These are phyloP conservation scores for Meteorus sp. DNA, from an alignment of 1,140 invertebrate species.

Conservation along the genomic window DNA sequence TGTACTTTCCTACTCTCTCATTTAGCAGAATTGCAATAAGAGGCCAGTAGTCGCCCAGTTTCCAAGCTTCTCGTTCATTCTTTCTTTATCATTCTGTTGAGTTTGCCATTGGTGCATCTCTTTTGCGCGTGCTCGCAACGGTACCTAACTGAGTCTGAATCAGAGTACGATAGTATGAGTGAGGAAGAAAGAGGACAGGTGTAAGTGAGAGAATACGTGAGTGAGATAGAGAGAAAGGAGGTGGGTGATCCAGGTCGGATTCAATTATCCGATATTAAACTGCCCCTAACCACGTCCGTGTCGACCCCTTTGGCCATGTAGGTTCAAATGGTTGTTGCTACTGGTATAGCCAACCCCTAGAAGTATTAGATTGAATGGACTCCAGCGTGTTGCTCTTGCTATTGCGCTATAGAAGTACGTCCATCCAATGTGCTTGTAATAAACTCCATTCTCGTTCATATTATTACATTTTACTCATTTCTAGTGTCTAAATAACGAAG, in stretches of 20 bases:
- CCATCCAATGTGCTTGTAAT: conserved; percentile 46
- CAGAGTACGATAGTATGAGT: conserved; percentile 17
- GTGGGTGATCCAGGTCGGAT: conserved; percentile 45
- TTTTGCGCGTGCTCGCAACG: conserved; percentile 4
- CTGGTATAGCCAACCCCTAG: conserved; percentile 35
- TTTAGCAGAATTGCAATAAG: conserved; percentile 45
- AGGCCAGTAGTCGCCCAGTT: conserved; percentile 35
- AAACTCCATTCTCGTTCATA: conserved; percentile 28
- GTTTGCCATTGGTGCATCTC: conserved; percentile 17
- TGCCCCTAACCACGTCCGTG: conserved; percentile 56
- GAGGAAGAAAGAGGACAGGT: conserved; percentile 11
- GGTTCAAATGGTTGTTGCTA: conserved; percentile 54
- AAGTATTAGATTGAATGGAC: conserved; percentile 60
- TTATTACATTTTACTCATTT: conserved; percentile 23
- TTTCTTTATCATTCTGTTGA: conserved; percentile 27
- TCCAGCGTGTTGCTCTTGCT: conserved; percentile 53
- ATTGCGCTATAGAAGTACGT: conserved; percentile 48
- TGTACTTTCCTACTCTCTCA: conserved; percentile 29
- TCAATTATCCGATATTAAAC: conserved; percentile 62
- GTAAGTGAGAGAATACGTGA: too few species aligned
- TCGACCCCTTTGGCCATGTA: conserved; percentile 45
- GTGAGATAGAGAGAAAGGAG: conserved; percentile 14
- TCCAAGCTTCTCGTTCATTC: conserved; percentile 26
- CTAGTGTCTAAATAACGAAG: neutral
- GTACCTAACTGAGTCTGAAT: conserved; percentile 17